phyloP scores from a whole-genome alignment of 1,140 invertebrate genomes.

The Drosophila sp. region DNA sequence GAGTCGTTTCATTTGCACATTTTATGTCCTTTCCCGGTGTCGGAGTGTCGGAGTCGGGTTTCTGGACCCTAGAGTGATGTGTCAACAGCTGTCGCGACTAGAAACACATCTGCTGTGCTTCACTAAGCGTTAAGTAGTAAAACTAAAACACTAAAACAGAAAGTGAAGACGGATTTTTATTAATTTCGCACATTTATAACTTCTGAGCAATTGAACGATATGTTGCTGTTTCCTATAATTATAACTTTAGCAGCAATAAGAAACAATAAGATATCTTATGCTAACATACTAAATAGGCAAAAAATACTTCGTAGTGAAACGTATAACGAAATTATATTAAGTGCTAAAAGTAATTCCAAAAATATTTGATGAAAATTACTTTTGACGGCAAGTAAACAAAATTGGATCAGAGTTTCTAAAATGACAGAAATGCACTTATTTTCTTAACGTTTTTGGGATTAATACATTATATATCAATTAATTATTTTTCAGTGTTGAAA shows the following conservation, averaged over 20 bases:
- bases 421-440: too few species aligned
- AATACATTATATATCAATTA: too few species aligned
- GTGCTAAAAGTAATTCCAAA: too few species aligned
- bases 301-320: too few species aligned
- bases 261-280: not conserved
- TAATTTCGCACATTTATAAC: slow-evolving; percentile 77
- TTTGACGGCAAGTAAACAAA: too few species aligned
- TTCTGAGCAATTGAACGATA: slow-evolving; percentile 56
- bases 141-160: slow-evolving; percentile 52
- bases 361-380: too few species aligned
- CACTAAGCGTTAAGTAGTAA: slow-evolving; percentile 50
- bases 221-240: not conserved
- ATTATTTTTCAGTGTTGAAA: too few species aligned
- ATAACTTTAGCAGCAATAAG: not conserved
- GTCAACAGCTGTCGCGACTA: slow-evolving; percentile 63
- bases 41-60: too few species aligned
- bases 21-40: slow-evolving; percentile 57
- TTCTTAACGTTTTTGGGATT: too few species aligned
- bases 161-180: slow-evolving; percentile 64
- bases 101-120: slow-evolving; percentile 19
- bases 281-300: too few species aligned
- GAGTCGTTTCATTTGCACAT: slow-evolving; percentile 63
- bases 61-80: slow-evolving; percentile 8
- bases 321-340: too few species aligned
- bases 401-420: too few species aligned